These are phyloP conservation scores for Pelosia muscerda DNA, from an alignment of 2,888 invertebrate genomes.

Conservation along the genomic window DNA sequence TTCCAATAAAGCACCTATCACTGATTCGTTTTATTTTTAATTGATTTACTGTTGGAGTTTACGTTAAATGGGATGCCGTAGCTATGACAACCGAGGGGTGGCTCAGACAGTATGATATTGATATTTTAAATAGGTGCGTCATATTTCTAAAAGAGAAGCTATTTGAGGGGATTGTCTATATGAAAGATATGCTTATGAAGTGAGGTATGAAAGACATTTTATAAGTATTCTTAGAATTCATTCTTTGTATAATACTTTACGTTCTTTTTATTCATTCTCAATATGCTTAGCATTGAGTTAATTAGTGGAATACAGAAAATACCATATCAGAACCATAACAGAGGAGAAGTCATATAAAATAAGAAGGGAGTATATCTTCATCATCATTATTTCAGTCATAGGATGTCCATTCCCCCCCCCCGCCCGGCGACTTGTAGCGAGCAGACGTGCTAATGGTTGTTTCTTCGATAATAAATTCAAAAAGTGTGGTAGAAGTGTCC, in stretches of 20 bases:
- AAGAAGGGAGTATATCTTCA: too few species aligned
- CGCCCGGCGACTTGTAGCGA: too few species aligned
- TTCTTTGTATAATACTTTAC: not conserved
- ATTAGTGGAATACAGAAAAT: too few species aligned
- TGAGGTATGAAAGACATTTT: slow-evolving; percentile 1
- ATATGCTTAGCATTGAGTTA: not conserved
- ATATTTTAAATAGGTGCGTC: slow-evolving; percentile 59
- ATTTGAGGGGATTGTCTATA: slow-evolving; percentile 49
- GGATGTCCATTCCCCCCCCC: too few species aligned
- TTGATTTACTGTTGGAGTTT: slow-evolving; percentile 49
- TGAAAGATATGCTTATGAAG: slow-evolving; percentile 17
- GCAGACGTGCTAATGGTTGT: too few species aligned
- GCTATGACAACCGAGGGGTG: slow-evolving; percentile 70
- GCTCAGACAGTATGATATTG: slow-evolving; percentile 57
- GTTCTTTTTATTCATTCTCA: not conserved
- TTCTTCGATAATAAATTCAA: too few species aligned
- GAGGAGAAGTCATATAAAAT: too few species aligned
- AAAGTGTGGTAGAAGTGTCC: too few species aligned
- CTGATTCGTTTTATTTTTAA: slow-evolving; percentile 47
- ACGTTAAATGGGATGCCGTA: slow-evolving; percentile 59
- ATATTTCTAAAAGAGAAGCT: slow-evolving; percentile 52
- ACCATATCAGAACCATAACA: too few species aligned
- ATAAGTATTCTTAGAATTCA: not conserved
- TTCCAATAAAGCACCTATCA: slow-evolving; percentile 48
- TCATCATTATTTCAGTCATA: too few species aligned